Evolutionary conservation across 2,888 invertebrate genomes (phyloP), one percentile per base, ranked within the genome.

Genomic region (Drosophila acutilabella): DNA sequence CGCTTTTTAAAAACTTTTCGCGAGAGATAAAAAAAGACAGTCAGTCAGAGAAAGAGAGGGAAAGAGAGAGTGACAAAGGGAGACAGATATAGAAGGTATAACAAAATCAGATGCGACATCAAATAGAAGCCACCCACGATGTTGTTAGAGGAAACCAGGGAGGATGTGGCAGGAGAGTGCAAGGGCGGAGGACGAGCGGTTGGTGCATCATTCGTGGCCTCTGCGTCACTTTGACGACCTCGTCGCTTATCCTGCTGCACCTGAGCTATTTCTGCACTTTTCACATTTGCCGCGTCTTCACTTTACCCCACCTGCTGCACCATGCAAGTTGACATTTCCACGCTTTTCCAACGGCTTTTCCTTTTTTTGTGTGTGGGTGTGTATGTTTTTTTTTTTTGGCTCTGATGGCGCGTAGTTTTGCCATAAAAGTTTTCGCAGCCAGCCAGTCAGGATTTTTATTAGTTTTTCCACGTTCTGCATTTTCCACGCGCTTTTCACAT

Each of bases 221-320:
- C 48, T 68, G 72, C 71, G 62, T 73, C 78, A 80, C 71, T 81
- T 83, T 87, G 79, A 79, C 76, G 84, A 81, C 87, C 71, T 78
- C 65, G 67, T 71, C 86, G 69, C 81, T 82, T 86, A 86, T 81
- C 74, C 87, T 56, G 65, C 79, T 81, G 83, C 79, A 83, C 87
- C 88, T 83, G 87, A 81, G 81, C 73, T 86, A 81, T 87, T 87
- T 81, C 66, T 77, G 77, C 88, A 84, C 88, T 87, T 83, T 87
- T 87, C 87, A 77, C 83, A 86, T 86, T 83, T 81, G 68, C 87
- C 45, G 6, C 52, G 36, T 26, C 57, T 10, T 6, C 30, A 7
- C 8, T 0, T 5, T 41, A 18, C 6, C 8, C 36, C 26, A 30
- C 10, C 48, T 51, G 20, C 14, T 18, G 23, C 11, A 8, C 20